A percentile compares a stretch with the other conserved stretches of the same genome.
phyloP scores from a whole-genome alignment of 2,888 invertebrate genomes.

The Hydroisotoma schaefferi region DNA sequence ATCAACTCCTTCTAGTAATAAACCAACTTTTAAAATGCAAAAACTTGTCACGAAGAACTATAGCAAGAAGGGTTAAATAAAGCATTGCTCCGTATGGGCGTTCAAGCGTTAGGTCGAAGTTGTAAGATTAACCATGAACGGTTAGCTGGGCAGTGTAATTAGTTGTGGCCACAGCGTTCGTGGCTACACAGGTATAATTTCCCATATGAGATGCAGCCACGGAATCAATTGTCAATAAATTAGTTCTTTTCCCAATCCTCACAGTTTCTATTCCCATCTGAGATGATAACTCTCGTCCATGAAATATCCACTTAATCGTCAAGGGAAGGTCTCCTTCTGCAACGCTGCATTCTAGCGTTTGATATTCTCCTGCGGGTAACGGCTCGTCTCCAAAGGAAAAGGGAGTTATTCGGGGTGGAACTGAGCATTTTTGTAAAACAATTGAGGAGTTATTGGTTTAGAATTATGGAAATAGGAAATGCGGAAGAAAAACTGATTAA shows the following conservation, averaged over 20 bases:
- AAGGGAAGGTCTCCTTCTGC: slow-evolving; percentile 28
- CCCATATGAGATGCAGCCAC: slow-evolving; percentile 66
- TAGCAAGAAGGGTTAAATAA: too few relatives aligned
- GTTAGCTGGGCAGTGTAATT: slow-evolving; percentile 62
- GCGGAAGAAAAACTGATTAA: too few relatives aligned
- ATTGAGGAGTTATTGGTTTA: too few relatives aligned
- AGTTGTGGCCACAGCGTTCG: slow-evolving; percentile 64
- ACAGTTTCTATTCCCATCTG: slow-evolving; percentile 53
- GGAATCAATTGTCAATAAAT: slow-evolving; percentile 63
- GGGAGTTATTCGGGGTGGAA: slow-evolving; percentile 49
- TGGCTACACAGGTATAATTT: slow-evolving; percentile 67
- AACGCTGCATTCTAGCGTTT: slow-evolving; percentile 32
- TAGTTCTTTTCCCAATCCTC: slow-evolving; percentile 59
- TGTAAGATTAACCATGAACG: slow-evolving; percentile 60
- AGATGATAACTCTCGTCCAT: slow-evolving; percentile 48
- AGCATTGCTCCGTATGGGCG: too few relatives aligned
- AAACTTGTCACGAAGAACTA: too few relatives aligned
- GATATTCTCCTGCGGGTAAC: slow-evolving; percentile 47
- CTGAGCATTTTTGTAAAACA: too few relatives aligned
- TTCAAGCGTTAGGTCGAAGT: too few relatives aligned
- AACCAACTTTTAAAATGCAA: too few relatives aligned
- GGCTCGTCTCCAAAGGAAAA: slow-evolving; percentile 48
- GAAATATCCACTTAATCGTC: slow-evolving; percentile 38
- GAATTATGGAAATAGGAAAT: too few relatives aligned
- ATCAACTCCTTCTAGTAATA: too few relatives aligned